Percentiles rank a stretch among this genome's conserved stretches.
Evolutionary conservation across 2,113 vertebrate species (phyloP).

Genomic region (Salvelinus alpinus): DNA sequence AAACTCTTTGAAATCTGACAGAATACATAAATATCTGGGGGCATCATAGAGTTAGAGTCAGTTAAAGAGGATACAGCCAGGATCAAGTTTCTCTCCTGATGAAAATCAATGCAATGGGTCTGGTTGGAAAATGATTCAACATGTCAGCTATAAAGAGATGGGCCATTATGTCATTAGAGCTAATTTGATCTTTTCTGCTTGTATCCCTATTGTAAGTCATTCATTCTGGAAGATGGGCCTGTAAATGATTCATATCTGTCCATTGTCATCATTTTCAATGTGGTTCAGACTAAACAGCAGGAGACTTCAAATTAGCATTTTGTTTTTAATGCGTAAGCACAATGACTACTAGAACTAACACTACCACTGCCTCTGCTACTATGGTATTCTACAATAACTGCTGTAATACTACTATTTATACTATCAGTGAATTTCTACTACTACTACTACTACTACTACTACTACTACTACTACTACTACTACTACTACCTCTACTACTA

Average conservation of each 20-base stretch:
- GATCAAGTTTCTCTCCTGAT: conserved; percentile 72
- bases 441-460: too few relatives aligned
- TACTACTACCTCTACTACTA: too few relatives aligned
- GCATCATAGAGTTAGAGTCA: conserved; percentile 49
- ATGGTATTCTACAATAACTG: background rate
- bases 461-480: too few relatives aligned
- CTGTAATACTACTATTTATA: background rate
- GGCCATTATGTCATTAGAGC: conserved; percentile 72
- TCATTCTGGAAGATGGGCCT: conserved; percentile 55
- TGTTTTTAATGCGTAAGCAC: background rate
- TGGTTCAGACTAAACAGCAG: conserved; percentile 35
- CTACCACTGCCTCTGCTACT: background rate
- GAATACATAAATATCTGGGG: conserved; percentile 74
- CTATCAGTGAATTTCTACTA: too few relatives aligned
- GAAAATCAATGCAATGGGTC: conserved; percentile 71
- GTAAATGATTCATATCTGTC: conserved; percentile 63
- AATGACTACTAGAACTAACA: background rate
- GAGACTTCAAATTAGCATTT: conserved; percentile 13
- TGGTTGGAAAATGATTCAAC: conserved; percentile 69
- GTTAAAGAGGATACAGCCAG: conserved; percentile 48
- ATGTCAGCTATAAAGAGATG: conserved; percentile 67
- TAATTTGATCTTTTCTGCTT: conserved; percentile 67
- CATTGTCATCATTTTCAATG: conserved; percentile 57
- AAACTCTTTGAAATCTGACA: conserved; percentile 68
- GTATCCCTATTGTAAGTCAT: conserved; percentile 64